Evolutionary conservation across 2,888 invertebrate genomes (phyloP).

Genomic region (Sesia bembeciformis): DNA sequence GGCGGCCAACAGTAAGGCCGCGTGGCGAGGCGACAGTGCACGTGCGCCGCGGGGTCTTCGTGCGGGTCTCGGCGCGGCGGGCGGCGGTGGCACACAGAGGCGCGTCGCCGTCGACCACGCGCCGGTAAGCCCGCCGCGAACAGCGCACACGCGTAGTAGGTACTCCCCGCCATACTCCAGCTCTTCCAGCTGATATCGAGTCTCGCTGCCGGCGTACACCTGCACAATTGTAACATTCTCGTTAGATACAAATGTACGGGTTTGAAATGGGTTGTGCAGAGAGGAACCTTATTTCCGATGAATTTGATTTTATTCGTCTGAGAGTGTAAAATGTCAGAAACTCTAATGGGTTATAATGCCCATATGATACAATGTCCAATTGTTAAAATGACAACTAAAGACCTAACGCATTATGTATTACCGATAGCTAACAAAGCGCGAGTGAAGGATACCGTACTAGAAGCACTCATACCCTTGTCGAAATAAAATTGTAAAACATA

Average conservation of each 20-base stretch:
- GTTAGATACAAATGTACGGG: no score
- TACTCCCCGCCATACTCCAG: conserved; percentile 85
- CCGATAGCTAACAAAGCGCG: no score
- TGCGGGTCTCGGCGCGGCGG: conserved; percentile 71
- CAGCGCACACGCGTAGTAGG: conserved; percentile 84
- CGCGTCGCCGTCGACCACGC: conserved; percentile 80
- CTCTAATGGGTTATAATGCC: no score
- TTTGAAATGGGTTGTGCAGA: not conserved
- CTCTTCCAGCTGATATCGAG: conserved; percentile 77
- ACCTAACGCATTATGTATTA: no score
- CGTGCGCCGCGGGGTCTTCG: conserved; percentile 74
- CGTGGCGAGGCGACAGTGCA: conserved; percentile 72
- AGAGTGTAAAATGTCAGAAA: no score
- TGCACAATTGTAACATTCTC: conserved; percentile 24
- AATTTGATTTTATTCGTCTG: no score
- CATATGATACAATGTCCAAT: no score
- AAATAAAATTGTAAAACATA: no score
- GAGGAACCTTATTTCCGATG: not conserved
- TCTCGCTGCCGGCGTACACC: conserved; percentile 80
- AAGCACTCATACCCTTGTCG: no score
- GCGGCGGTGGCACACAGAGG: conserved; percentile 54
- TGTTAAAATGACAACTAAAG: no score
- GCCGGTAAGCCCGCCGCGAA: conserved; percentile 80
- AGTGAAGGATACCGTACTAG: no score
- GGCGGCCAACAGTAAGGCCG: conserved; percentile 76